Base-by-base conservation (phyloP, 2,113 vertebrate species). In the Hemiprocne comata region DNA sequence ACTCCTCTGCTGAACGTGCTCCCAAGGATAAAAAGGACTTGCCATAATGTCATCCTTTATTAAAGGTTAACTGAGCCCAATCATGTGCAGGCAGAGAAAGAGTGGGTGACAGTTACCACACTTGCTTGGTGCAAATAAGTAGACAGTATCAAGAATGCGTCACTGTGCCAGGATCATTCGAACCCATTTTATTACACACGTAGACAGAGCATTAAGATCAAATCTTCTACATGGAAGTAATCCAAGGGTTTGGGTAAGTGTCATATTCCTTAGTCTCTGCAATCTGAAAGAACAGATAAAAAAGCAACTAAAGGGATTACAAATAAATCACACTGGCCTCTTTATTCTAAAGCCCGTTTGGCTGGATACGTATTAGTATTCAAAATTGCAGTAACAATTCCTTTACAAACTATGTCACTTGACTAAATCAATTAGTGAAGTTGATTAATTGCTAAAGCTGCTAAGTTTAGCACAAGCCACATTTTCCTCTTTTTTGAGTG, bases 231-330 rank as follows among this genome's bases (percentile, higher is more conserved):
- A 38, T 46, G 65, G 76, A 92, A 92, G 78, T 95, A 97, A 95
- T 95, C 76, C 90, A 78, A 62, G 76, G 71, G 70, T 86, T 86
- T 81, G 85, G 44, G 40, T 74, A 92, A 90, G 79, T 94, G 92
- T 96, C 83, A 72, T 91, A 95, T 94, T 90, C 83, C 93, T 93
- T 86, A 78, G 69, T 75, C 71, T 90, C 71, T 85, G 40, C 91
- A 93, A 55, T 93, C 76, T 95, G 88, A 92, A 95, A 94, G 53
- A 88, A 79, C 70, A 89, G 90, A 86, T 89, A 90, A 84, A 95
- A 95, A 97, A 81, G 42, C 72, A 95, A 81, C 93, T 92, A 95
- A 93, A 93, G 61, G 57, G 88, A 95, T 96, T 94, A 95, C 86
- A 92, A 78, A 95, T 93, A 70, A 96, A 95, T 89, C 86, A 76